Base-by-base conservation (phyloP, 2,797 vertebrate genomes). In the Acanthiza pusilla region DNA sequence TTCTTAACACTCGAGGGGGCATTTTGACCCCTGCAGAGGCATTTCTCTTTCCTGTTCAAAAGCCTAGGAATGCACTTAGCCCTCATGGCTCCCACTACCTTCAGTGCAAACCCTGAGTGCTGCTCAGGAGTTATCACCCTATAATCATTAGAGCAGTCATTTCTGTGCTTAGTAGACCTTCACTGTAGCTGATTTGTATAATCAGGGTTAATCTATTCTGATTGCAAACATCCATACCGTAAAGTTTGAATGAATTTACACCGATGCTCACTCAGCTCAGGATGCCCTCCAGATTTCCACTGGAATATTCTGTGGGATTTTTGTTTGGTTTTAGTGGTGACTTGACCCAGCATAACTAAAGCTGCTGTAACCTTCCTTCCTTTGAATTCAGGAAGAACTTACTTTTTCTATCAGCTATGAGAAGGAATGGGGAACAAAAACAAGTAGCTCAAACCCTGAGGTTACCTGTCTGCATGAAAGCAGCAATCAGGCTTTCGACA, bases 141-240 rank as follows among this genome's bases (percentile, higher is more conserved):
- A 58, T 78, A 85, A 86, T 88, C 73, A 75, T 81, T 78, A 93
- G 7, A 96, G 67, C 70, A 96, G 85, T 86, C 83, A 95, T 90
- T 95, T 90, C 74, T 76, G 66, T 93, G 95, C 85, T 96, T 91
- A 92, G 91, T 29, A 94, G 91, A 89, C 82, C 91, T 95, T 94
- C 91, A 89, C 73, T 53, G 73, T 53, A 75, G 79, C 83, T 93
- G 88, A 96, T 86, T 95, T 94, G 82, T 94, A 84, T 96, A 93
- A 94, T 94, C 91, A 90, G 94, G 91, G 85, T 95, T 96, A 93
- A 94, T 88, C 76, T 91, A 73, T 50, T 88, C 89, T 90, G 87
- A 94, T 91, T 95, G 92, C 82, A 86, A 94, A 90, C 93, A 94
- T 70, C 66, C 87, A 84, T 16, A 88, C 55, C 0, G 1, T 75